These are phyloP conservation scores for Melikaiella ostensackeni DNA, from an alignment of 2,888 invertebrate species.

Conservation along the genomic window DNA sequence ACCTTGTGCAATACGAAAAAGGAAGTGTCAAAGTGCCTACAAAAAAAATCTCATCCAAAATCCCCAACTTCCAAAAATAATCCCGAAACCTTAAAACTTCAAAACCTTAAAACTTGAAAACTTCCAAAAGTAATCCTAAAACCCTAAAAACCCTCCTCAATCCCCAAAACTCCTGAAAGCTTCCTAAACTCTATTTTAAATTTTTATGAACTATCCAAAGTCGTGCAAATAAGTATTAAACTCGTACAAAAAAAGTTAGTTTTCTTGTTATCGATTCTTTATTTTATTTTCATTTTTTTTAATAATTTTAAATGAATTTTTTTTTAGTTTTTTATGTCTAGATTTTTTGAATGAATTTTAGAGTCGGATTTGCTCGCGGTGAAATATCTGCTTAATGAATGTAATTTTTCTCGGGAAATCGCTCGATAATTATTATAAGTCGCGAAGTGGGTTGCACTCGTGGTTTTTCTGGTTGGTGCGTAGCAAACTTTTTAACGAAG, in stretches of 20 bases:
- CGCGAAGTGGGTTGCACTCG: background rate
- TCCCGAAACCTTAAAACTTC: no score
- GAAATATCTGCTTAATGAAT: background rate
- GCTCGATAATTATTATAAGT: slow-evolving; percentile 1
- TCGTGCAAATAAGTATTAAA: slow-evolving; percentile 10
- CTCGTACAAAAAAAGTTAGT: background rate
- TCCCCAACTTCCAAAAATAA: background rate
- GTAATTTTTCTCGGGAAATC: background rate
- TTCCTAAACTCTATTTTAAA: background rate
- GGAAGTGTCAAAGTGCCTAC: slow-evolving; percentile 46
- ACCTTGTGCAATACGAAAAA: slow-evolving; percentile 55
- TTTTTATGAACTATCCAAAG: background rate
- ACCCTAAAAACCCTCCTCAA: background rate
- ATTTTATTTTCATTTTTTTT: background rate
- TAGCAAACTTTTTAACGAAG: background rate
- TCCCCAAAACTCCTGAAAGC: no score
- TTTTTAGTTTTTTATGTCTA: background rate
- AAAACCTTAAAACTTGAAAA: no score
- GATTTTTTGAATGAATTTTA: background rate
- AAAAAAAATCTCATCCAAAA: slow-evolving; percentile 32
- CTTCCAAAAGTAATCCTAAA: background rate
- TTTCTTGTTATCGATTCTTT: background rate
- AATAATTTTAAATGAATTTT: background rate
- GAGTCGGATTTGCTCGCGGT: background rate
- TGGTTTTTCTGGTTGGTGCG: background rate